Evolutionary conservation across 2,888 invertebrate species (phyloP).

Genomic region (Philaethria dido): DNA sequence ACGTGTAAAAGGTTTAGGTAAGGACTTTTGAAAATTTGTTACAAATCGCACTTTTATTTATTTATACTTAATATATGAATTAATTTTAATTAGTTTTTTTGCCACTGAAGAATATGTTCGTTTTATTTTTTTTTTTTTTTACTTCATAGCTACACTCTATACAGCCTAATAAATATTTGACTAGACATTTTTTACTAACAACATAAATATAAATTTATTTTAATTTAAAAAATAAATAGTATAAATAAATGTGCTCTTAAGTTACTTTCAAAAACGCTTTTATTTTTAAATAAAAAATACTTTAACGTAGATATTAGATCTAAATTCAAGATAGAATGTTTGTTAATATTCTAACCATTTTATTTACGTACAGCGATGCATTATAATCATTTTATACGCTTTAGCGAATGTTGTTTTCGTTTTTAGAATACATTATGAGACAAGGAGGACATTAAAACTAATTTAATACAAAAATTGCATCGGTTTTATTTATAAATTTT

Average conservation of each 20-base stretch:
- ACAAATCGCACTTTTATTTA: no score
- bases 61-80: no score
- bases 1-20: background rate
- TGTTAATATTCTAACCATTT: slow-evolving; percentile 7
- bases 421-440: slow-evolving; percentile 6
- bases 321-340: background rate
- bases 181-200: no score
- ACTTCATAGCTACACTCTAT: no score
- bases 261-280: no score
- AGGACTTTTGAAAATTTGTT: background rate
- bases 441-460: slow-evolving; percentile 1
- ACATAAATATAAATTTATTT: no score
- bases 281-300: background rate
- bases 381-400: background rate
- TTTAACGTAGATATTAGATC: background rate
- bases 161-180: no score
- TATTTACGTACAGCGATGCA: slow-evolving; percentile 6
- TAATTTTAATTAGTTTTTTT: no score
- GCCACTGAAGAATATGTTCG: no score
- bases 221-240: no score
- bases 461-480: background rate
- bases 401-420: background rate
- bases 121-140: no score
- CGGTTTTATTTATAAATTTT: background rate
- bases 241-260: no score